Base-by-base conservation (phyloP, 2,797 vertebrate species). In the Vultur gryphus region DNA sequence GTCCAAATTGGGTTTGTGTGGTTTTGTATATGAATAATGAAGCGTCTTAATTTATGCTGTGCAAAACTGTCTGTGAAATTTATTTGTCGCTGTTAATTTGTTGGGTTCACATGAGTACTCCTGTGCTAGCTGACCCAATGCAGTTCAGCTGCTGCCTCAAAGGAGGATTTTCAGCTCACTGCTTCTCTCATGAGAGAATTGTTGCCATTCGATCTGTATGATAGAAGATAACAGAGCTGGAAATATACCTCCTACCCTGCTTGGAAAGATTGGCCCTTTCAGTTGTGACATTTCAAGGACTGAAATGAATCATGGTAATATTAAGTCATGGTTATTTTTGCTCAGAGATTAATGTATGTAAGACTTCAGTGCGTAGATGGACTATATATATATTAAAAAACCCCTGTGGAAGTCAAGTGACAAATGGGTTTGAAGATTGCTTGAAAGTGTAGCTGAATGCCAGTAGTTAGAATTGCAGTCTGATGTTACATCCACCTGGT, bases 321-420 rank as follows among this genome's bases (percentile, higher is more conserved):
- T 90, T 93, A 93, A 93, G 65, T 81, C 91, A 84, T 65, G 41
- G 71, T 73, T 95, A 90, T 96, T 96, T 96, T 96, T 95, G 52
- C 29, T 69, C 61, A 25, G 46, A 54, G 57, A 37, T 88, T 18
- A 78, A 90, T 24, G 28, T 71, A 71, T 90, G 41, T 73, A 72
- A 95, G 86, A 80, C 73, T 81, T 87, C 28, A 72, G 64, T 43
- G 28, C 3, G 5, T 64, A 73, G 48, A 46, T 46, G 39, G 61
- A 69, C 25, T 82, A 23, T 51, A 33, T 67, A 28, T 65, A 15
- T 65, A 37, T 49, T 23, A 46, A 16, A 35, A 17, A 54, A 82
- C 61, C 35, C 24, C 57, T 81, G 37, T 58, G 37, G 52, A 73
- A 86, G 33, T 78, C 83, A 93, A 84, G 72, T 93, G 70, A 94